Percentiles rank a stretch among this genome's conserved stretches.
These are phyloP conservation scores for Sciurus carolinensis DNA, from an alignment of 2,797 vertebrate species.

Conservation along the genomic window DNA sequence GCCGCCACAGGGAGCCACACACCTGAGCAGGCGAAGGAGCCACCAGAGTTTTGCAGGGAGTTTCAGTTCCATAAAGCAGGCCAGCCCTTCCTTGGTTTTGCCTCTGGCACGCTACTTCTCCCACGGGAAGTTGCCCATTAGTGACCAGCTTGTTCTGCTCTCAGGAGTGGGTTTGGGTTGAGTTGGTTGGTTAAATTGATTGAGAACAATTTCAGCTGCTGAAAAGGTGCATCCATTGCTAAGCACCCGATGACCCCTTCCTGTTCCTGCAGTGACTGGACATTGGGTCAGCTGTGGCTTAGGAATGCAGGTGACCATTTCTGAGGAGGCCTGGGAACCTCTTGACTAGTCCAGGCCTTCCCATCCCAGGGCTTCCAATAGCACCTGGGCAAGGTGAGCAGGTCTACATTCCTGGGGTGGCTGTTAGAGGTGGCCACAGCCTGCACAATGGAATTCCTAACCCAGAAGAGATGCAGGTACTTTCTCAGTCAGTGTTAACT, in stretches of 20 bases:
- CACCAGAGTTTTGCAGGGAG: not conserved
- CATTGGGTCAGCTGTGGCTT: not conserved
- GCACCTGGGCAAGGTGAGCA: not conserved
- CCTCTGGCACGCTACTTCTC: not conserved
- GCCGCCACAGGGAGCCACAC: not conserved
- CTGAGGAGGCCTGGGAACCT: not conserved
- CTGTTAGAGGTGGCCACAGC: not conserved
- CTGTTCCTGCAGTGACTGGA: not conserved
- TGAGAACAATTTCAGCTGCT: not conserved
- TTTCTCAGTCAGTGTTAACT: not conserved
- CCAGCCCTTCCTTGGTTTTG: not conserved
- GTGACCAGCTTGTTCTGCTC: not conserved
- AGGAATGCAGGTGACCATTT: not conserved
- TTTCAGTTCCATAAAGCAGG: constrained; percentile 41
- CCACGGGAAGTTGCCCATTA: not conserved
- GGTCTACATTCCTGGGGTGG: not conserved
- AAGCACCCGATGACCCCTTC: not conserved
- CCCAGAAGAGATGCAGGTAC: not conserved
- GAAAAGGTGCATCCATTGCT: not conserved
- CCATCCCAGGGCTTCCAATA: not conserved
- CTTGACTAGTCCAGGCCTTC: not conserved
- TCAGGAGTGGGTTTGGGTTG: not conserved
- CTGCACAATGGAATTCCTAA: not conserved
- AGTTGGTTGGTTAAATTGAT: not conserved
- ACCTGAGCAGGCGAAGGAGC: not conserved